Evolutionary conservation across 2,888 invertebrate genomes (phyloP).

Genomic region (Parelbella ahira): DNA sequence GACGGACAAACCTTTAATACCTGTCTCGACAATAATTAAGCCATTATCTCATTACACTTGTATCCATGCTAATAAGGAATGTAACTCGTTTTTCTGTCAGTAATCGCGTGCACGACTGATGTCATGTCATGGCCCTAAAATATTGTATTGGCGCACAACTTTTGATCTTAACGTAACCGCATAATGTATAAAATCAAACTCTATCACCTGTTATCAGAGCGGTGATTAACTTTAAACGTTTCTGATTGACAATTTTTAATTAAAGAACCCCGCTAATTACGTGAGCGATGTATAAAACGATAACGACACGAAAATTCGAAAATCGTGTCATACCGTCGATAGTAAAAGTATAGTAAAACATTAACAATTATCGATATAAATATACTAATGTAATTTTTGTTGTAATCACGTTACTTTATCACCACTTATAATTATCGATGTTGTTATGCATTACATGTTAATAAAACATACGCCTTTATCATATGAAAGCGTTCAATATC

Average conservation of each 20-base stretch:
- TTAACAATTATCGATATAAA: slow-evolving; percentile 4
- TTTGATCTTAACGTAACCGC: slow-evolving; percentile 14
- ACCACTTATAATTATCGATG: slow-evolving; percentile 22
- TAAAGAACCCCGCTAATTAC: slow-evolving; percentile 14
- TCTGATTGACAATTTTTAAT: slow-evolving; percentile 7
- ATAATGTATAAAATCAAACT: neutral
- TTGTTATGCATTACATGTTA: slow-evolving; percentile 23
- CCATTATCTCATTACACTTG: slow-evolving; percentile 48
- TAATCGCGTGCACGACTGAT: slow-evolving; percentile 18
- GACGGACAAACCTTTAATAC: slow-evolving; percentile 28
- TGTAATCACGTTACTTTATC: slow-evolving; percentile 24
- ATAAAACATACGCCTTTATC: slow-evolving; percentile 31
- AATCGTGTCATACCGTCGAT: slow-evolving; percentile 2
- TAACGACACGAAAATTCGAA: slow-evolving; percentile 6
- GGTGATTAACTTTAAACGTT: slow-evolving; percentile 4
- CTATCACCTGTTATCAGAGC: neutral
- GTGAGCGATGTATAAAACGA: neutral
- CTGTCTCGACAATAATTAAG: slow-evolving; percentile 48
- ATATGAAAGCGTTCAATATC: slow-evolving; percentile 23
- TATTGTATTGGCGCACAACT: slow-evolving; percentile 3
- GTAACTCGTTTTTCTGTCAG: slow-evolving; percentile 30
- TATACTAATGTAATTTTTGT: slow-evolving; percentile 20
- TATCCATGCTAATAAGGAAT: slow-evolving; percentile 48
- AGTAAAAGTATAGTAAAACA: slow-evolving; percentile 9
- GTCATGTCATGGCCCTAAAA: slow-evolving; percentile 18